Percentiles rank a stretch among this genome's conserved stretches.
These are phyloP conservation scores for Drosophila biarmipes DNA, from an alignment of 1,140 invertebrate species.

Conservation along the genomic window DNA sequence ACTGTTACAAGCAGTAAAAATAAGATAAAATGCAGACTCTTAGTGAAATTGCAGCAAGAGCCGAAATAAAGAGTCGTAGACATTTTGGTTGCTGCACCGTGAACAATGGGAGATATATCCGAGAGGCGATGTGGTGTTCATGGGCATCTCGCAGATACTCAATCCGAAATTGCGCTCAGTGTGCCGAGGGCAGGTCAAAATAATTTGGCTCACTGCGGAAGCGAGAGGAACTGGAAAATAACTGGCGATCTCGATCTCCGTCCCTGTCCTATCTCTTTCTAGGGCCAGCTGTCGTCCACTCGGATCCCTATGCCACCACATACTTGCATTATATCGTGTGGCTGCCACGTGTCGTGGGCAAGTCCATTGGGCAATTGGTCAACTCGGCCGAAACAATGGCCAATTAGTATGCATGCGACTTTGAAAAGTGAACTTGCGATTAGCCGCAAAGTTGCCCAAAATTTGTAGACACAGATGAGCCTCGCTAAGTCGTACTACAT, in stretches of 20 bases:
- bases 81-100: slow-evolving; percentile 45
- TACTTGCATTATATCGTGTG: slow-evolving; percentile 49
- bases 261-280: slow-evolving; percentile 46
- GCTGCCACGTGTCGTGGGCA: slow-evolving; percentile 74
- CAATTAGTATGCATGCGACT: slow-evolving; percentile 61
- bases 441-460: slow-evolving; percentile 42
- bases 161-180: slow-evolving; percentile 40
- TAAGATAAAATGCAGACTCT: slow-evolving; percentile 70
- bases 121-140: neutral
- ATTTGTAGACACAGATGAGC: neutral
- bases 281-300: slow-evolving; percentile 61
- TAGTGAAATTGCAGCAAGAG: slow-evolving; percentile 67
- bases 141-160: neutral
- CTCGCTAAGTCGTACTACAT: neutral
- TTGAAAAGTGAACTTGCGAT: slow-evolving; percentile 75
- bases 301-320: slow-evolving; percentile 13
- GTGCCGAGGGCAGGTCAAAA: slow-evolving; percentile 62
- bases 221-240: slow-evolving; percentile 22
- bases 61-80: slow-evolving; percentile 53
- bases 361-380: slow-evolving; percentile 71
- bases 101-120: slow-evolving; percentile 3
- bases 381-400: slow-evolving; percentile 34
- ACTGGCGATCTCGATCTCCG: slow-evolving; percentile 23
- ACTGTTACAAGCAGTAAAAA: slow-evolving; percentile 77
- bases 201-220: slow-evolving; percentile 71